phyloP scores from a whole-genome alignment of 2,888 invertebrate species.

The Epirrita christyi region DNA sequence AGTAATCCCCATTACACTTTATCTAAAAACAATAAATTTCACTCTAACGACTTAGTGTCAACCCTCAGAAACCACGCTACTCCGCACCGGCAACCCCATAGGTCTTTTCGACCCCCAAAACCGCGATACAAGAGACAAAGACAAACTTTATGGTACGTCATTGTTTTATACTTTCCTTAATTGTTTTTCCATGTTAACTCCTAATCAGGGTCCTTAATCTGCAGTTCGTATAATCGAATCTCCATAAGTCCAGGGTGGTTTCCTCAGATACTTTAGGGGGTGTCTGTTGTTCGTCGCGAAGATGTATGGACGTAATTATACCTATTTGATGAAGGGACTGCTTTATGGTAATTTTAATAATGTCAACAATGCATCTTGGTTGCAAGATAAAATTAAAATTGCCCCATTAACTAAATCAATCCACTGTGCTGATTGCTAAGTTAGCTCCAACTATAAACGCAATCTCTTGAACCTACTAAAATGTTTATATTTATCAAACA shows the following conservation, averaged over 20 bases:
- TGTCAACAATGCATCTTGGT: constrained; percentile 30
- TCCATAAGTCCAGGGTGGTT: constrained; percentile 58
- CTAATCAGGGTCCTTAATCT: constrained; percentile 73
- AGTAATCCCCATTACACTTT: constrained; percentile 69
- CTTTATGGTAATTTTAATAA: constrained; percentile 44
- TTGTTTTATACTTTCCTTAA: constrained; percentile 78
- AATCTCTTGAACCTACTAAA: too few relatives aligned
- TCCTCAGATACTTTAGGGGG: constrained; percentile 26
- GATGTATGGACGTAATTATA: constrained; percentile 68
- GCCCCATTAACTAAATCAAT: constrained; percentile 3
- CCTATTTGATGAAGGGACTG: constrained; percentile 4
- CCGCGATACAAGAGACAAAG: constrained; percentile 74
- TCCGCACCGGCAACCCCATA: constrained; percentile 52
- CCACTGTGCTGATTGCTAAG: constrained; percentile 9
- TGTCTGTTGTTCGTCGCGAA: constrained; percentile 60
- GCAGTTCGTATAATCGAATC: constrained; percentile 73
- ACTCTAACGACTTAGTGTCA: constrained; percentile 65
- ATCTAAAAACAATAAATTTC: constrained; percentile 80
- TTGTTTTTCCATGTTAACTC: constrained; percentile 81
- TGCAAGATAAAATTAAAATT: constrained; percentile 9
- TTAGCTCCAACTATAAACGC: not conserved
- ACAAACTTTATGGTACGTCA: constrained; percentile 75
- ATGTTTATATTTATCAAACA: too few relatives aligned
- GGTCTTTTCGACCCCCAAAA: constrained; percentile 67
- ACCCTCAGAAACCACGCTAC: constrained; percentile 67